A percentile compares a stretch with the other conserved stretches of the same genome.
These are phyloP conservation scores for Corythoichthys haematopterus DNA, from an alignment of 2,113 vertebrate genomes.

Conservation along the genomic window DNA sequence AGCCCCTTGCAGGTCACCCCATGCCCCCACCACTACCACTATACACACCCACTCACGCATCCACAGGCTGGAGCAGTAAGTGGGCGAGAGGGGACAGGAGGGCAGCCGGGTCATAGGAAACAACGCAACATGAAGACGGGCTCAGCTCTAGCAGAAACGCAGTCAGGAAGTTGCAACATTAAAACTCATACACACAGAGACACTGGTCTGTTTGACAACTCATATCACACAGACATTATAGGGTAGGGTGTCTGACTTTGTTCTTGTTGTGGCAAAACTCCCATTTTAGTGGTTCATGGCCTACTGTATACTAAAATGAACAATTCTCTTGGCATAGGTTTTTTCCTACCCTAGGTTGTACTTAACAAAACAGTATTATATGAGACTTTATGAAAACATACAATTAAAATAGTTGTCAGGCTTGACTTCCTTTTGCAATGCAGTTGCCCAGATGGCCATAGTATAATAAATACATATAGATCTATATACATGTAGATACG, in stretches of 20 bases:
- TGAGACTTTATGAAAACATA: too few relatives aligned
- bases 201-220: neutral
- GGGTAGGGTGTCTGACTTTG: neutral
- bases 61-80: neutral
- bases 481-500: too few relatives aligned
- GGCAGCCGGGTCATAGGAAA: slow-evolving; percentile 47
- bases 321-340: too few relatives aligned
- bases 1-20: slow-evolving; percentile 70
- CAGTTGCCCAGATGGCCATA: too few relatives aligned
- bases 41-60: slow-evolving; percentile 37
- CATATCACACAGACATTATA: neutral
- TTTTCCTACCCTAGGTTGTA: too few relatives aligned
- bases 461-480: too few relatives aligned
- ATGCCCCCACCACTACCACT: slow-evolving; percentile 34
- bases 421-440: too few relatives aligned
- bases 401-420: too few relatives aligned
- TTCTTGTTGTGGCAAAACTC: neutral
- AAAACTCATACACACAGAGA: neutral
- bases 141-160: slow-evolving; percentile 14
- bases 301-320: too few relatives aligned
- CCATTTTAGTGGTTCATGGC: neutral
- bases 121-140: slow-evolving; percentile 32
- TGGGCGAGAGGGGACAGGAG: slow-evolving; percentile 20
- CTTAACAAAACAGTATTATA: too few relatives aligned
- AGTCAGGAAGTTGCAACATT: slow-evolving; percentile 20